phyloP scores from a whole-genome alignment of 2,888 invertebrate genomes.

The Hermodice carunculata region DNA sequence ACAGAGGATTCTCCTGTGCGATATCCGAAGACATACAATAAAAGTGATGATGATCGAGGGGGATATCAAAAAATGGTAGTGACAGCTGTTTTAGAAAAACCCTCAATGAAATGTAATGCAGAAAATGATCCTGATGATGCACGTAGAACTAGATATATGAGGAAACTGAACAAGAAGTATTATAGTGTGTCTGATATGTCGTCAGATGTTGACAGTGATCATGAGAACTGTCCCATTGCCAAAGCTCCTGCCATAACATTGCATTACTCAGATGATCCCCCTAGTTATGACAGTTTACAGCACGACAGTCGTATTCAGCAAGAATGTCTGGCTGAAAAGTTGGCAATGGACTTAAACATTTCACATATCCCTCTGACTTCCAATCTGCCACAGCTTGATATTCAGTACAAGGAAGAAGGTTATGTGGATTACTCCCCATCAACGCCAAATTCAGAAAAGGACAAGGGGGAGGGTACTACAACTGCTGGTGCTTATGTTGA shows the following conservation, averaged over 20 bases:
- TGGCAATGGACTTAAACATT: no score
- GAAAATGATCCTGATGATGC: background rate
- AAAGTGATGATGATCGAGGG: slow-evolving; percentile 13
- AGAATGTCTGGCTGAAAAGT: no score
- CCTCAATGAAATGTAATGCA: slow-evolving; percentile 1
- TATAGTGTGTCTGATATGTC: slow-evolving; percentile 6
- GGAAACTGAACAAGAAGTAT: slow-evolving; percentile 12
- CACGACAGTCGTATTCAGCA: no score
- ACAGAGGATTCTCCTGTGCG: slow-evolving; percentile 16
- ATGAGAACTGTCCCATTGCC: background rate
- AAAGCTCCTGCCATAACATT: slow-evolving; percentile 16
- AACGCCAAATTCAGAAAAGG: no score
- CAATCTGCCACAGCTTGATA: no score
- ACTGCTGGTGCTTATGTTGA: no score
- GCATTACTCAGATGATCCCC: slow-evolving; percentile 16
- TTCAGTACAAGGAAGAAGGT: no score
- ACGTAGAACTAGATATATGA: slow-evolving; percentile 14
- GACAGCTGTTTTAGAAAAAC: slow-evolving; percentile 32
- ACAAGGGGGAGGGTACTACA: no score
- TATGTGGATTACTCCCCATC: no score
- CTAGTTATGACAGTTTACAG: slow-evolving; percentile 18
- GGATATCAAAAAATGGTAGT: slow-evolving; percentile 35
- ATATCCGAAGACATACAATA: slow-evolving; percentile 8
- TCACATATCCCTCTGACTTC: no score
- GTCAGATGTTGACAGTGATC: slow-evolving; percentile 1